Conservation (phyloP, 1,140 invertebrate species). For the Nautilus pompilius region DNA sequence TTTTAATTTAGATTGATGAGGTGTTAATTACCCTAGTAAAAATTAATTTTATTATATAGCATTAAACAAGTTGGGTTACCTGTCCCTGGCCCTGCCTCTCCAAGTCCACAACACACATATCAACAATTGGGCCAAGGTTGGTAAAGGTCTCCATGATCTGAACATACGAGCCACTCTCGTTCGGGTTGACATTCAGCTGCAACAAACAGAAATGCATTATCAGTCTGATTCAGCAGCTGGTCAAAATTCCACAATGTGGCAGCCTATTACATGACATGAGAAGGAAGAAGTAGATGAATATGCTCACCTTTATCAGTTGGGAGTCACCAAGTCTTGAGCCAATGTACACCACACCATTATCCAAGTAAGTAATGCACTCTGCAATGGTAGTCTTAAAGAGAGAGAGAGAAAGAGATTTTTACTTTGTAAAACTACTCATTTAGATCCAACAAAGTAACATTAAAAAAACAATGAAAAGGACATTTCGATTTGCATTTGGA, state of each 20-base stretch:
- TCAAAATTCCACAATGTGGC: too few species aligned
- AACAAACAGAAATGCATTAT: slow-evolving; percentile 8
- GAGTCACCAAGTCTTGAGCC: slow-evolving; percentile 96
- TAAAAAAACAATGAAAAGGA: too few species aligned
- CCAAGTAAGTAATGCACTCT: slow-evolving; percentile 97
- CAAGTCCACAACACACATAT: slow-evolving; percentile 92
- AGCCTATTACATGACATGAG: not conserved
- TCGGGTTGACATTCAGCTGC: slow-evolving; percentile 73
- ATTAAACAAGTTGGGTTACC: too few species aligned
- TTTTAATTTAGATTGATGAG: too few species aligned
- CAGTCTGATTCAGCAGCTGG: too few species aligned
- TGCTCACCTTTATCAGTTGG: slow-evolving; percentile 76
- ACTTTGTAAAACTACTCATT: too few species aligned
- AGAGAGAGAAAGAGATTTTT: not conserved
- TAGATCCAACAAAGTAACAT: too few species aligned
- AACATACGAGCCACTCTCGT: slow-evolving; percentile 86
- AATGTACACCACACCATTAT: slow-evolving; percentile 97
- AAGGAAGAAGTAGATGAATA: not conserved
- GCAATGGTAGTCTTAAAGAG: slow-evolving; percentile 83
- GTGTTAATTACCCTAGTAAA: too few species aligned
- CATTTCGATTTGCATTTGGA: too few species aligned
- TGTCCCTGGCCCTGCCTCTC: slow-evolving; percentile 97
- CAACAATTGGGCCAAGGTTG: slow-evolving; percentile 94
- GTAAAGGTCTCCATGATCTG: slow-evolving; percentile 94
- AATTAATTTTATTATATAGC: too few species aligned